Percentiles rank a stretch among this genome's conserved stretches.
phyloP scores from a whole-genome alignment of 2,888 invertebrate genomes.

The Ecliptopera silaceata region DNA sequence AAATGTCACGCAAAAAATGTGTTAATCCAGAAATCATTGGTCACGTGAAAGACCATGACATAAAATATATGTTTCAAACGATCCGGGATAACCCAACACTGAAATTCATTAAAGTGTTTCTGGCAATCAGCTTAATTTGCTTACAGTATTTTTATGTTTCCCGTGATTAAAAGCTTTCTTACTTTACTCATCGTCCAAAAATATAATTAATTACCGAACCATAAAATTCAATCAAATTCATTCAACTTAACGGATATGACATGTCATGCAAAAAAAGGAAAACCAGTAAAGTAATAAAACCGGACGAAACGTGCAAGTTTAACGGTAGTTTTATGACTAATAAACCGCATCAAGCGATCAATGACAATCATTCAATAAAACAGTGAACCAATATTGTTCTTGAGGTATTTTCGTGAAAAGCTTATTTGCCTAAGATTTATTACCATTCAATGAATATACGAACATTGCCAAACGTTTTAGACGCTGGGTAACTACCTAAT shows the following conservation, averaged over 20 bases:
- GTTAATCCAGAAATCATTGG: no score
- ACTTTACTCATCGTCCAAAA: slow-evolving; percentile 9
- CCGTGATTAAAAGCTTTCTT: slow-evolving; percentile 6
- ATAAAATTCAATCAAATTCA: slow-evolving; percentile 18
- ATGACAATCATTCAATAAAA: slow-evolving; percentile 53
- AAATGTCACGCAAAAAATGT: no score
- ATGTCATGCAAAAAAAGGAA: slow-evolving; percentile 43
- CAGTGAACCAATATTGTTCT: slow-evolving; percentile 41
- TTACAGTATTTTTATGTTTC: slow-evolving; percentile 6
- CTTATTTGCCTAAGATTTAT: slow-evolving; percentile 32
- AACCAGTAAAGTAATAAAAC: slow-evolving; percentile 44
- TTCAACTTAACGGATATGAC: slow-evolving; percentile 35
- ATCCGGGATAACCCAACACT: background rate
- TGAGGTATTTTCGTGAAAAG: slow-evolving; percentile 39
- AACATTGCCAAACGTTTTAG: slow-evolving; percentile 17
- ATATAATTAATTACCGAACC: slow-evolving; percentile 4
- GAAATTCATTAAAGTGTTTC: slow-evolving; percentile 3
- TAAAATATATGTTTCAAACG: background rate
- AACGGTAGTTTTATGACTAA: slow-evolving; percentile 47
- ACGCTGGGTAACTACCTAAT: background rate
- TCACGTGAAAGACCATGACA: background rate
- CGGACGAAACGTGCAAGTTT: slow-evolving; percentile 45
- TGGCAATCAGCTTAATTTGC: slow-evolving; percentile 5
- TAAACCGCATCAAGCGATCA: slow-evolving; percentile 55
- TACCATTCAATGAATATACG: slow-evolving; percentile 19